Base-by-base conservation (phyloP, 2,888 invertebrate species). In the Masnerella sp. region DNA sequence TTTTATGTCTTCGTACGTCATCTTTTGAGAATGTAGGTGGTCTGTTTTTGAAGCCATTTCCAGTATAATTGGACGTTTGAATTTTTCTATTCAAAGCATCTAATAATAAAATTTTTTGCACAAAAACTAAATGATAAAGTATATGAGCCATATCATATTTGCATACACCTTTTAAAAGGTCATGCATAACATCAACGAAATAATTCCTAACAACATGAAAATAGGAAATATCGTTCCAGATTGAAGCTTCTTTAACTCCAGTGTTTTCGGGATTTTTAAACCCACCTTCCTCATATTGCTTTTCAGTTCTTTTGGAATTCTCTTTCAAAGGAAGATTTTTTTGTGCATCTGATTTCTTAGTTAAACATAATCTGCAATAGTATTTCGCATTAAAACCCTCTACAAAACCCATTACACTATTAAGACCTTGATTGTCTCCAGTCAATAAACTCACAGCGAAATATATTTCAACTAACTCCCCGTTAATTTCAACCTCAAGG, bases 131-230 rank as follows among this genome's bases (percentile, higher is more conserved):
- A 32, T 42, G 12, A 18, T 56, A 3, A 9, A 56, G 12, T 11
- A 56, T 32, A 42, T 28, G 5, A 17, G 20, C 56, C 5, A 43
- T 5, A 11, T 56, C 56, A n/a, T 56, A 56, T 17, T 43, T 2
- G 43, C 42, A 42, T 5, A 54, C 17, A 2, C 28, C 52, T 28
- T 61, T 56, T 1, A 56, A 7, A 11, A 58, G 1, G 22, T 74
- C 73, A 34, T 74, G 68, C 45, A 73, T 36, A 5, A 42, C 9
- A 38, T 62, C 52, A 2, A 52, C 52, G 25, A 12, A 25, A 25
- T 9, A 51, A 54, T 74, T 74, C 11, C 52, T 12, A 9, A 14
- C 9, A 1, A 56, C 43, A 14, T 65, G 65, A 54, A 69, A 74
- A 25, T 25, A 8, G 1, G 11, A 8, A 42, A 73, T 8, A 2